Conservation (phyloP, 2,797 vertebrate genomes). For the Agapornis canus region DNA sequence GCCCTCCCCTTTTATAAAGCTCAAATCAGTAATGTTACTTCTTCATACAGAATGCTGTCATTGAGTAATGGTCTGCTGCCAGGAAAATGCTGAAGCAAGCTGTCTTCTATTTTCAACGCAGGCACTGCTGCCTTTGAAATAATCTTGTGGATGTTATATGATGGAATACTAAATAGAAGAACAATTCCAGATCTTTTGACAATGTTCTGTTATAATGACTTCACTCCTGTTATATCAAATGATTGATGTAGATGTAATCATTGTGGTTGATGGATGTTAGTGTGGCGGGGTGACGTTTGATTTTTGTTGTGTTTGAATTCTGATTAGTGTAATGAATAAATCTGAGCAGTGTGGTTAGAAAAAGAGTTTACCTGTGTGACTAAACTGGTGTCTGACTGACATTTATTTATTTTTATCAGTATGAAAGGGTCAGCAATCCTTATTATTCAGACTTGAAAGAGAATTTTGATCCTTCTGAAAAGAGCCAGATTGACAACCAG, state of each 20-base stretch:
- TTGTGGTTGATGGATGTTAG: conserved; percentile 63
- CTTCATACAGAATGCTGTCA: neutral
- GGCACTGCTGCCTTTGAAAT: conserved; percentile 41
- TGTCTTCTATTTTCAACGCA: conserved; percentile 49
- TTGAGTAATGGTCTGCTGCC: neutral
- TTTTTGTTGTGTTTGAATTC: conserved; percentile 59
- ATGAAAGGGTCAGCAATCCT: conserved; percentile 41
- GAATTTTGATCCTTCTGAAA: conserved; percentile 34
- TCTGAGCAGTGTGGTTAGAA: neutral
- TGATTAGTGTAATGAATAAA: conserved; percentile 41
- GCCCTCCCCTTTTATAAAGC: neutral
- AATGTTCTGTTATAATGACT: conserved; percentile 42
- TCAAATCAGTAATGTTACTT: neutral
- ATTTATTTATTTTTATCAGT: conserved; percentile 42
- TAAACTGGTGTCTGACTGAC: conserved; percentile 22
- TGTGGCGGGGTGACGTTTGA: conserved; percentile 61
- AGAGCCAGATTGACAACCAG: neutral
- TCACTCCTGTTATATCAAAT: conserved; percentile 66
- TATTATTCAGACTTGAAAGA: conserved; percentile 38
- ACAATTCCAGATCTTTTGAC: conserved; percentile 30
- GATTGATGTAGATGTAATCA: conserved; percentile 72
- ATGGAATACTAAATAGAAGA: conserved; percentile 53
- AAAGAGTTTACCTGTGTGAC: neutral
- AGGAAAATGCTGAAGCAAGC: conserved; percentile 38
- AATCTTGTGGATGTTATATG: conserved; percentile 30